Conservation (phyloP, 2,113 vertebrate species). For the Delphinus delphis region DNA sequence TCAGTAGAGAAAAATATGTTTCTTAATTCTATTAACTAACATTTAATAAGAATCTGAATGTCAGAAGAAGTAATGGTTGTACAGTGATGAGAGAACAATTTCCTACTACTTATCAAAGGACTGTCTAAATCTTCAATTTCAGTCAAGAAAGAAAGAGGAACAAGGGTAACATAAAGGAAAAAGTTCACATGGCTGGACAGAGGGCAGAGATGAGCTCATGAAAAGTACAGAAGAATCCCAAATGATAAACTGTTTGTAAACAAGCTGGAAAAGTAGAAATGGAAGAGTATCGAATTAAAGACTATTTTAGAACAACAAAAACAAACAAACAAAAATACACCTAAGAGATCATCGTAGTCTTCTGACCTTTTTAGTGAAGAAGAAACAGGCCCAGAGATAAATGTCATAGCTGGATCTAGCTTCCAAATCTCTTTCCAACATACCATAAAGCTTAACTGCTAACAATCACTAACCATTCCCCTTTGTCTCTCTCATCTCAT, state of each 20-base stretch:
- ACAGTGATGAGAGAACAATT: constrained; percentile 16
- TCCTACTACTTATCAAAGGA: constrained; percentile 10
- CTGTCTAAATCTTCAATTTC: constrained; percentile 27
- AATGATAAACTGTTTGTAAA: not conserved
- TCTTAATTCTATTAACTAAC: constrained; percentile 52
- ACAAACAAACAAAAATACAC: not conserved
- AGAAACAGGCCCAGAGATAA: not conserved
- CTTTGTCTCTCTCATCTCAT: not conserved
- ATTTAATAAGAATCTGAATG: constrained; percentile 31
- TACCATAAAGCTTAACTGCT: not conserved
- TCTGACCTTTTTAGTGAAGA: not conserved
- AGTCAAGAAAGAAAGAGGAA: constrained; percentile 34
- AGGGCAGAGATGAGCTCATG: not conserved
- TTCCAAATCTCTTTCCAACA: not conserved
- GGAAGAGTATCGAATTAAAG: not conserved
- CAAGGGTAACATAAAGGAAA: not conserved
- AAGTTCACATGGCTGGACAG: not conserved
- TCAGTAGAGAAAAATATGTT: constrained; percentile 31
- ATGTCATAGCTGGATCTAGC: not conserved
- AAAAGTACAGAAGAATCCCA: not conserved
- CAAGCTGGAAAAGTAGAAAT: not conserved
- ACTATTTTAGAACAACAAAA: constrained; percentile 11
- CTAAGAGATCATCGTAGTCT: not conserved
- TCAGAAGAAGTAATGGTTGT: not conserved
- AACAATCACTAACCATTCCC: not conserved